phyloP scores from a whole-genome alignment of 1,140 invertebrate genomes.

The Scaptomyza graminum region DNA sequence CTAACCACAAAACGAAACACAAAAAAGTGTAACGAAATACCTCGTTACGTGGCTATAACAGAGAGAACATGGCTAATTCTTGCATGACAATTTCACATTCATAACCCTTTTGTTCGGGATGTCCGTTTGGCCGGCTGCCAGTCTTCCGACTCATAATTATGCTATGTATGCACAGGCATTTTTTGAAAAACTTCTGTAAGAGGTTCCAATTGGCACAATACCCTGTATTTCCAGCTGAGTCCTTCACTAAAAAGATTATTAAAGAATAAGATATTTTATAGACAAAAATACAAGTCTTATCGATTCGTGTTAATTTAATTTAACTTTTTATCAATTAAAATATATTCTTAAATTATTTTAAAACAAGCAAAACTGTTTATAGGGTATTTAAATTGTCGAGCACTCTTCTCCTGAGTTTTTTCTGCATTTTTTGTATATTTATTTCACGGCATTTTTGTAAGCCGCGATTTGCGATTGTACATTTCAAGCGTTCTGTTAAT shows the following conservation, averaged over 20 bases:
- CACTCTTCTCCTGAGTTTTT: neutral
- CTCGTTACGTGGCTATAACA: constrained; percentile 70
- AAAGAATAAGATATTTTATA: too few relatives aligned
- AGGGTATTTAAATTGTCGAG: constrained; percentile 9
- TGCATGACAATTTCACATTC: constrained; percentile 84
- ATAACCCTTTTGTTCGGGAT: constrained; percentile 74
- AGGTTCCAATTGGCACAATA: neutral
- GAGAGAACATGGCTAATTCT: constrained; percentile 83
- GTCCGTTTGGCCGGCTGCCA: constrained; percentile 54
- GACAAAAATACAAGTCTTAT: too few relatives aligned
- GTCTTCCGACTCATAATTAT: constrained; percentile 77
- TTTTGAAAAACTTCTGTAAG: neutral
- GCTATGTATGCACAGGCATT: constrained; percentile 25
- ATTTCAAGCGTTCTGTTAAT: constrained; percentile 73
- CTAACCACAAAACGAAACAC: constrained; percentile 56
- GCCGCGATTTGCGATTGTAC: constrained; percentile 76
- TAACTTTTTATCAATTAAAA: too few relatives aligned
- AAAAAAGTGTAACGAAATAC: constrained; percentile 69
- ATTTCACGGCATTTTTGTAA: constrained; percentile 65
- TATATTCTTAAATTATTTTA: too few relatives aligned
- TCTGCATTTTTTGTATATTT: constrained; percentile 36
- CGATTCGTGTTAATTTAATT: too few relatives aligned
- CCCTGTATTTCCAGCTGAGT: neutral
- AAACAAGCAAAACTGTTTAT: neutral
- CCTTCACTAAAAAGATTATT: neutral